A percentile compares a stretch with the other conserved stretches of the same genome.
Conservation (phyloP, 2,888 invertebrate species). For the Hermaeophaga mercurialis region DNA sequence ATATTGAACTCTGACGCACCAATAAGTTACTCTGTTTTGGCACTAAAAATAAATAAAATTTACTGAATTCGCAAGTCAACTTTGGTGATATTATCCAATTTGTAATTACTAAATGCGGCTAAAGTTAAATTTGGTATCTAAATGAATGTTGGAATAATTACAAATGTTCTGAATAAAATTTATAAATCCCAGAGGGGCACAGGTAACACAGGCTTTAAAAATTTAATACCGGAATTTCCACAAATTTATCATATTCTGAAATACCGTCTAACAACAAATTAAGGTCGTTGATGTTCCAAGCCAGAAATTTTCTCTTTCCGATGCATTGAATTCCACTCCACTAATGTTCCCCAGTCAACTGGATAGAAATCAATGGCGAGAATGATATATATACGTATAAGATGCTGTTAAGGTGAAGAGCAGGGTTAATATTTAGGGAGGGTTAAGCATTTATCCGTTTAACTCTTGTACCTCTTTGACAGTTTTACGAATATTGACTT, state of each 20-base stretch:
- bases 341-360: slow-evolving; percentile 3
- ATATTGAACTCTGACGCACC: too few relatives aligned
- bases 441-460: neutral
- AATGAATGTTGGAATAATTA: too few relatives aligned
- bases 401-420: slow-evolving; percentile 15
- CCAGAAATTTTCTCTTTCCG: slow-evolving; percentile 10
- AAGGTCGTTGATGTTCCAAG: slow-evolving; percentile 8
- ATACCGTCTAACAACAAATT: neutral
- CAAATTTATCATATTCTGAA: neutral
- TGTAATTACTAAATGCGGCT: too few relatives aligned
- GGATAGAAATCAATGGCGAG: slow-evolving; percentile 14
- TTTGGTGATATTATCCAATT: too few relatives aligned
- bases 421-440: neutral
- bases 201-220: too few relatives aligned
- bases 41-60: too few relatives aligned
- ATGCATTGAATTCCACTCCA: slow-evolving; percentile 7
- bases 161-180: too few relatives aligned
- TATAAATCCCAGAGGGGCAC: too few relatives aligned
- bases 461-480: neutral
- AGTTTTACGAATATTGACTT: neutral
- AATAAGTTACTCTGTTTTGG: too few relatives aligned
- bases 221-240: neutral
- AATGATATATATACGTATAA: slow-evolving; percentile 17
- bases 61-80: too few relatives aligned
- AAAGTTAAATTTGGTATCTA: too few relatives aligned